These are phyloP conservation scores for Drosophila santomea DNA, from an alignment of 1,140 invertebrate genomes.

Conservation along the genomic window DNA sequence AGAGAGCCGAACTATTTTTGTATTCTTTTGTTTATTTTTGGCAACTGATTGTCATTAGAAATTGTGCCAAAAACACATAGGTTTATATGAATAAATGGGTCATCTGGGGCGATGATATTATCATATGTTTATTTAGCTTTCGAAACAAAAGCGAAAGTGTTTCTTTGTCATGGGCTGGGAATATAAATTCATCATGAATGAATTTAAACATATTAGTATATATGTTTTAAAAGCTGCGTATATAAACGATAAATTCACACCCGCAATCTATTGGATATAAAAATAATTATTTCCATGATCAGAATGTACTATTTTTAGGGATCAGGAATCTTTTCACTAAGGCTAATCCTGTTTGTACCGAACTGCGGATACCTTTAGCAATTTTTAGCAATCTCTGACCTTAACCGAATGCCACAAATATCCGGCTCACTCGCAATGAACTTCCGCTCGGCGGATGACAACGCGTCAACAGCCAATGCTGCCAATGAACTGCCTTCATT, in stretches of 20 bases:
- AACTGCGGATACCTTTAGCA: not conserved
- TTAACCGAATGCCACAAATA: conserved; percentile 29
- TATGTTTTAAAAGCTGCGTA: too few species aligned
- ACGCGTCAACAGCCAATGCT: conserved; percentile 58
- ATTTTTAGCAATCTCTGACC: conserved; percentile 25
- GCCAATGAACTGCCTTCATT: conserved; percentile 53
- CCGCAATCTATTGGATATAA: not conserved
- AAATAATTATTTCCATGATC: not conserved
- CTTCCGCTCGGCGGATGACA: conserved; percentile 49
- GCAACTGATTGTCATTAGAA: conserved; percentile 43
- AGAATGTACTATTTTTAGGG: too few species aligned
- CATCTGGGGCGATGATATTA: conserved; percentile 18
- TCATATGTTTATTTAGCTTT: conserved; percentile 34
- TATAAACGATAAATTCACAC: too few species aligned
- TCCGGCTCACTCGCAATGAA: conserved; percentile 39
- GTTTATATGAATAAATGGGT: conserved; percentile 47
- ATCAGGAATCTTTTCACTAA: not conserved
- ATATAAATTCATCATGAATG: conserved; percentile 1
- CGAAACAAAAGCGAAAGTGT: conserved; percentile 65
- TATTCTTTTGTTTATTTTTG: conserved; percentile 47
- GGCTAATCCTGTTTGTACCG: not conserved
- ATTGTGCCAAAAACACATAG: conserved; percentile 65
- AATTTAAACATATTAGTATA: not conserved
- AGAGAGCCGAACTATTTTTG: conserved; percentile 35
- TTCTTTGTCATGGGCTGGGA: conserved; percentile 15